phyloP scores from a whole-genome alignment of 2,888 invertebrate genomes.

The Eupithecia tripunctaria region DNA sequence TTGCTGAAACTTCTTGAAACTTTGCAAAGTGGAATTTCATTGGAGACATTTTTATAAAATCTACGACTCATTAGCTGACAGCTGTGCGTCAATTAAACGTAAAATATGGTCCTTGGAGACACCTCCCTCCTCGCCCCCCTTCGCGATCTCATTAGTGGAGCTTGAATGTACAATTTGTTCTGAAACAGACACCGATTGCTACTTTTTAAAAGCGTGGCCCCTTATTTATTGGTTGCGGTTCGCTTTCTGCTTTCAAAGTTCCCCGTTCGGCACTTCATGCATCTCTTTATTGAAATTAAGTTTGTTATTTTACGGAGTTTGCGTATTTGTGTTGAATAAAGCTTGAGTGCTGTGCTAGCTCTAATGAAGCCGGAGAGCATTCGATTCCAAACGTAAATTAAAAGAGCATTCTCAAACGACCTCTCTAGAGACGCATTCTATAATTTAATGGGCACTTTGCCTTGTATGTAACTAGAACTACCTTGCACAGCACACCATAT shows the following conservation, averaged over 20 bases:
- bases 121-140: constrained; percentile 52
- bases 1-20: constrained; percentile 32
- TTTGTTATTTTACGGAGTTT: constrained; percentile 9
- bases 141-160: constrained; percentile 78
- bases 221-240: constrained; percentile 56
- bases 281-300: constrained; percentile 15
- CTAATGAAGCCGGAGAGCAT: constrained; percentile 7
- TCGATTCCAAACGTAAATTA: constrained; percentile 35
- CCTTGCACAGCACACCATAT: constrained; percentile 46
- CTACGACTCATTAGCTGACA: constrained; percentile 80
- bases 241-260: constrained; percentile 27
- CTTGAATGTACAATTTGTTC: constrained; percentile 81
- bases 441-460: constrained; percentile 44
- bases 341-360: not conserved
- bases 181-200: constrained; percentile 79
- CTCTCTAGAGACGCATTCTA: constrained; percentile 43
- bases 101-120: constrained; percentile 79
- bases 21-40: constrained; percentile 44
- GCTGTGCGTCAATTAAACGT: constrained; percentile 83
- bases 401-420: constrained; percentile 36
- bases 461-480: constrained; percentile 36
- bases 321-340: not conserved
- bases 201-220: constrained; percentile 71
- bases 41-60: constrained; percentile 68
- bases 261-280: constrained; percentile 17